Percentiles rank a stretch among this genome's conserved stretches.
Conservation (phyloP, 2,113 vertebrate species). For the Ochotona curzoniae region DNA sequence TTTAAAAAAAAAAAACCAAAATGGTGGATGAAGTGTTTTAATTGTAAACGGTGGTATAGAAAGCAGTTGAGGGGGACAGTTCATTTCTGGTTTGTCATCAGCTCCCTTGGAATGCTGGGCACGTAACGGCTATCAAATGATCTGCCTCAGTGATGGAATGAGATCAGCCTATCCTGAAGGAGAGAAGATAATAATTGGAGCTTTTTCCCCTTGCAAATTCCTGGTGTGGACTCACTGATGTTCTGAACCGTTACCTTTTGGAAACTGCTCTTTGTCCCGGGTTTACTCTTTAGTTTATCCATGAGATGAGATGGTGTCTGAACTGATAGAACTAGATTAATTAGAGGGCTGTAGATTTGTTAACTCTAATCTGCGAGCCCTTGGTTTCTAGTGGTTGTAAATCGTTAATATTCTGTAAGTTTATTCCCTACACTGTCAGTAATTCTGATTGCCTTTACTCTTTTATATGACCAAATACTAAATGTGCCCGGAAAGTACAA, state of each 20-base stretch:
- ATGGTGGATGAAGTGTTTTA: slow-evolving; percentile 84
- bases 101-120: slow-evolving; percentile 43
- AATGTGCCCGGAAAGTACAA: slow-evolving; percentile 58
- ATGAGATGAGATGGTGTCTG: slow-evolving; percentile 10
- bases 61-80: slow-evolving; percentile 40
- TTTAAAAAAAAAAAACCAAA: slow-evolving; percentile 87
- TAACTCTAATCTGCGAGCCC: slow-evolving; percentile 11
- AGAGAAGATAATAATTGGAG: slow-evolving; percentile 10
- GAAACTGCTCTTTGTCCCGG: slow-evolving; percentile 1
- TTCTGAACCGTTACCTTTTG: not conserved
- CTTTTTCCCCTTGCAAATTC: slow-evolving; percentile 50
- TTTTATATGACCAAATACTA: slow-evolving; percentile 60
- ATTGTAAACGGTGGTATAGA: slow-evolving; percentile 60
- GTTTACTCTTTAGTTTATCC: not conserved
- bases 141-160: slow-evolving; percentile 21
- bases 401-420: slow-evolving; percentile 55
- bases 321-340: slow-evolving; percentile 31
- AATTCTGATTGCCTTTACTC: slow-evolving; percentile 52
- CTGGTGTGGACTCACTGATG: slow-evolving; percentile 16
- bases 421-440: slow-evolving; percentile 45
- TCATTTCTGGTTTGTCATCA: slow-evolving; percentile 55
- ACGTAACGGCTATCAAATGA: slow-evolving; percentile 39
- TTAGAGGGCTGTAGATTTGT: not conserved
- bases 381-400: slow-evolving; percentile 43
- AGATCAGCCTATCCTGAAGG: slow-evolving; percentile 27